A percentile compares a stretch with the other conserved stretches of the same genome.
These are phyloP conservation scores for Belonocnema kinseyi DNA, from an alignment of 1,140 invertebrate species.

Conservation along the genomic window DNA sequence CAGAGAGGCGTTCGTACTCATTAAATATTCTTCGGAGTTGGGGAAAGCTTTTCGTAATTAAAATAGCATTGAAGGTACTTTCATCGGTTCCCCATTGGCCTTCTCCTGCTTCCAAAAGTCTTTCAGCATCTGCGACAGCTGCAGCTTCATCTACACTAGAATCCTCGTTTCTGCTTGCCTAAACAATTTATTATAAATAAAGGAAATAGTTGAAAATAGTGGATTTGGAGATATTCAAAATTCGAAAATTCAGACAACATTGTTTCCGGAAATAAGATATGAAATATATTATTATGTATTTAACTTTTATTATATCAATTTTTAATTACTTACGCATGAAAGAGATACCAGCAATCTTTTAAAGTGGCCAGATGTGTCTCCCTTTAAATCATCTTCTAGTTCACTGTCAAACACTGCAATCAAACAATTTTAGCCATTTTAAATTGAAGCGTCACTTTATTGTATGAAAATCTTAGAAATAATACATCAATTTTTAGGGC, in stretches of 20 bases:
- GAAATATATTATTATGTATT: not conserved
- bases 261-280: not conserved
- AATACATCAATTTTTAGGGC: too few relatives aligned
- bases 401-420: conserved; percentile 84
- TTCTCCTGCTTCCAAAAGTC: conserved; percentile 83
- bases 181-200: conserved; percentile 37
- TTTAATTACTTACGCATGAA: conserved; percentile 78
- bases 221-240: too few relatives aligned
- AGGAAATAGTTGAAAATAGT: not conserved
- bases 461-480: too few relatives aligned
- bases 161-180: conserved; percentile 75
- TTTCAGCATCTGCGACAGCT: conserved; percentile 84
- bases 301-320: not conserved
- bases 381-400: conserved; percentile 87
- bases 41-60: conserved; percentile 86
- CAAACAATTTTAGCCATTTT: conserved; percentile 34
- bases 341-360: conserved; percentile 87
- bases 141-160: conserved; percentile 80
- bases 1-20: conserved; percentile 85
- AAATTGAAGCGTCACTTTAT: not conserved
- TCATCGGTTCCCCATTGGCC: conserved; percentile 92
- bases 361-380: conserved; percentile 93
- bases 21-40: conserved; percentile 89
- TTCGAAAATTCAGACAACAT: too few relatives aligned
- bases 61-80: conserved; percentile 88